A percentile compares a stretch with the other conserved stretches of the same genome.
Conservation (phyloP, 2,113 vertebrate species). For the Callopanchax toddi region DNA sequence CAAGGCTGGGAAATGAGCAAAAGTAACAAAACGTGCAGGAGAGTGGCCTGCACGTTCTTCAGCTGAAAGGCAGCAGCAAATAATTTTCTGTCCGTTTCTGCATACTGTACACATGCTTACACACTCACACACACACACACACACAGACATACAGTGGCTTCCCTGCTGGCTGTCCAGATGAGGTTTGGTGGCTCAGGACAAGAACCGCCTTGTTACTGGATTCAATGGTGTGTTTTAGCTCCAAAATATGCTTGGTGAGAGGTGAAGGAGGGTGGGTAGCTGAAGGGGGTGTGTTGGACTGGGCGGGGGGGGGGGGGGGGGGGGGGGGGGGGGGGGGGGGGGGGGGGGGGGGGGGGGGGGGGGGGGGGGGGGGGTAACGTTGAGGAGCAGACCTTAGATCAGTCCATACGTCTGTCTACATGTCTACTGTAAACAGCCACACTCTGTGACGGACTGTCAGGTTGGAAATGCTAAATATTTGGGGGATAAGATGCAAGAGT, state of each 20-base stretch:
- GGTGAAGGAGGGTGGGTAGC: constrained; percentile 17
- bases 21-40: constrained; percentile 19
- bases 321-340: constrained; percentile 27
- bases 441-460: constrained; percentile 17
- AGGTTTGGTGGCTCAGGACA: constrained; percentile 76
- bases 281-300: constrained; percentile 8
- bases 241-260: constrained; percentile 73
- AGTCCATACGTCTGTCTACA: constrained; percentile 46
- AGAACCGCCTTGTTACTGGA: constrained; percentile 71
- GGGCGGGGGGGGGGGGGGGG: constrained; percentile 12
- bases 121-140: constrained; percentile 30
- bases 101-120: constrained; percentile 48
- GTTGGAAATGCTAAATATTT: no score
- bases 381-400: constrained; percentile 41
- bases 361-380: constrained; percentile 21
- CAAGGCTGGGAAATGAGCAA: constrained; percentile 8
- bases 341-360: background rate
- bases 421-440: constrained; percentile 23
- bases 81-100: constrained; percentile 64
- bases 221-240: constrained; percentile 76
- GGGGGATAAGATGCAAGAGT: no score
- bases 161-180: constrained; percentile 70
- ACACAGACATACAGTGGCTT: constrained; percentile 51
- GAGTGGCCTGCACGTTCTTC: constrained; percentile 29
- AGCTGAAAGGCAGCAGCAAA: constrained; percentile 60